Evolutionary conservation across 2,113 vertebrate genomes (phyloP).

Genomic region (Calcarius ornatus): DNA sequence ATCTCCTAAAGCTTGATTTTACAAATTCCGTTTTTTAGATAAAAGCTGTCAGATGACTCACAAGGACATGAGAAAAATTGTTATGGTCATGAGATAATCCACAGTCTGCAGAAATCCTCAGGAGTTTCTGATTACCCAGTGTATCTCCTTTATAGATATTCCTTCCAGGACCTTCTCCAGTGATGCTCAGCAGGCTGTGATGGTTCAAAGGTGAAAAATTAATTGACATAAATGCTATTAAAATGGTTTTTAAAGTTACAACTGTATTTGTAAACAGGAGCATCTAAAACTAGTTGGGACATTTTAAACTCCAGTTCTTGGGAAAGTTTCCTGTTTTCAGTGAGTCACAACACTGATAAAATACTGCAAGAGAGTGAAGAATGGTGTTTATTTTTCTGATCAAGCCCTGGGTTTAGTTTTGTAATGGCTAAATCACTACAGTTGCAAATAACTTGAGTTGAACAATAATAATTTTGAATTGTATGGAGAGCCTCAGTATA

Average conservation of each 20-base stretch:
- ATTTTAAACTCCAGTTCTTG: neutral
- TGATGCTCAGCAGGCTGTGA: neutral
- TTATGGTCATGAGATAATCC: neutral
- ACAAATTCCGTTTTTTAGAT: neutral
- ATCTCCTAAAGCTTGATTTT: neutral
- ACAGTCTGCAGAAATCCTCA: neutral
- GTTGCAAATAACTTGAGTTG: neutral
- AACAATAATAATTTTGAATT: neutral
- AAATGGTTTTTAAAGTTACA: neutral
- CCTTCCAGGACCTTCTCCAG: neutral
- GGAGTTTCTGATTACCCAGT: neutral
- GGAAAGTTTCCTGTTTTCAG: neutral
- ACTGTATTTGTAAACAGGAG: neutral
- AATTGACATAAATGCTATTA: neutral
- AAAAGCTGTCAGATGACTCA: neutral
- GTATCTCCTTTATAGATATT: neutral
- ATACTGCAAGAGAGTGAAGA: neutral
- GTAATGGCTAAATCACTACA: neutral
- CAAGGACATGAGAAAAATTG: neutral
- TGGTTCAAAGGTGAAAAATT: neutral
- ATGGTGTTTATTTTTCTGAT: neutral
- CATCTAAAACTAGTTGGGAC: neutral
- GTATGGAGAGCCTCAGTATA: neutral
- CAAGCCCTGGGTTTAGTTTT: neutral
- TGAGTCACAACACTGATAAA: neutral